Evolutionary conservation across 2,113 vertebrate genomes (phyloP), one percentile per base, ranked within the genome.

Genomic region (Bettongia penicillata): DNA sequence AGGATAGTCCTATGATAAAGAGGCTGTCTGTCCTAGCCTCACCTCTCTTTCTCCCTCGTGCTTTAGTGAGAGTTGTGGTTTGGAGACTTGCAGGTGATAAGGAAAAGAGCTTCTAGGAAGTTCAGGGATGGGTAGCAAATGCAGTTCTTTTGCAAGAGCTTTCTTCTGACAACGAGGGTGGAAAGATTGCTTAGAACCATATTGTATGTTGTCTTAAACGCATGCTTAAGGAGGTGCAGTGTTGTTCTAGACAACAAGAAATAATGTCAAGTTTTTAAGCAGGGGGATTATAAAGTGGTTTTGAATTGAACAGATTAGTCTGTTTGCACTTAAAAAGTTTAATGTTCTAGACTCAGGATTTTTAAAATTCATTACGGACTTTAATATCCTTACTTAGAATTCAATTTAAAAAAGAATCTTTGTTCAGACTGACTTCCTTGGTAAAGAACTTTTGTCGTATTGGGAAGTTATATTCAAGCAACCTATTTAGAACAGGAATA

Each of bases 291-390:
- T 92, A 52, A 90, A 61, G 37, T 55, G 8, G 68, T 43, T 49
- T 55, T 91, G 51, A 24, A n/a, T 50, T 96, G 95, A 93, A 95
- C 24, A 84, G 92, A 95, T 84, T 12, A 95, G 51, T 89, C 53
- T 91, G 51, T 90, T 50, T 95, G 97, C 1, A 77, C 50, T 95
- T 94, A 93, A 37, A 92, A 57, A 77, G 25, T 94, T 96, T 96
- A 93, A 51, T 96, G 53, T 95, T 94, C 47, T 93, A n/a, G 68
- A 93, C 12, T 95, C 94, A 93, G 90, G 95, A 96, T 51, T 93
- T 93, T 50, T 55, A 16, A 91, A 94, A 95, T 84, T 57, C 37
- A 43, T 3, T 51, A 37, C 10, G 31, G 16, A 92, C 28, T 89
- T 92, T 94, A n/a, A 0, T 92, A 47, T 97, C 55, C 53, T 92